phyloP scores from a whole-genome alignment of 2,888 invertebrate species.

The Trypoxylon attenuatum region DNA sequence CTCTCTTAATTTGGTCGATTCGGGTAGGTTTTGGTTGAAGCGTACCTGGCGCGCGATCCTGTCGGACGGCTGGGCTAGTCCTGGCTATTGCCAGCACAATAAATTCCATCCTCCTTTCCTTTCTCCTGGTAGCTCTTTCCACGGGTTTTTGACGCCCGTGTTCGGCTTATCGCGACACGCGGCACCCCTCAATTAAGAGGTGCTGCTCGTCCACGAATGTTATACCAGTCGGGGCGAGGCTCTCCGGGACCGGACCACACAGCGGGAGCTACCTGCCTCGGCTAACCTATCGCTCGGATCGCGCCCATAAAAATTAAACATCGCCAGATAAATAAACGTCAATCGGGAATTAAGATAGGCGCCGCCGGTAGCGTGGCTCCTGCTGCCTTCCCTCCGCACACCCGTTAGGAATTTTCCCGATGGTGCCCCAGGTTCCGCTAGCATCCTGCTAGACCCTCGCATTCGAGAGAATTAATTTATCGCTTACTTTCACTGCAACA shows the following conservation, averaged over 20 bases:
- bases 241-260: conserved; percentile 65
- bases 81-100: conserved; percentile 33
- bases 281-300: conserved; percentile 67
- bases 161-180: conserved; percentile 64
- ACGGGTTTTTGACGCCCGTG: conserved; percentile 64
- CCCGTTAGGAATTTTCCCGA: conserved; percentile 53
- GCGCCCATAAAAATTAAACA: conserved; percentile 73
- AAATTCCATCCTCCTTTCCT: conserved; percentile 50
- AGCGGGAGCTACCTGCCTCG: conserved; percentile 69
- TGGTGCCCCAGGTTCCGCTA: neutral
- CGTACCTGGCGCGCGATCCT: conserved; percentile 11
- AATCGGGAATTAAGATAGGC: conserved; percentile 72
- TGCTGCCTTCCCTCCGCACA: conserved; percentile 14
- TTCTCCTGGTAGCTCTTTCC: conserved; percentile 54
- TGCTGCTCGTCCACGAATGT: conserved; percentile 59
- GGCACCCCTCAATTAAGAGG: conserved; percentile 67
- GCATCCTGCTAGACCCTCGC: neutral
- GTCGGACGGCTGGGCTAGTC: neutral
- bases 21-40: conserved; percentile 26
- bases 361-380: conserved; percentile 51
- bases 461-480: neutral
- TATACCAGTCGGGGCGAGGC: conserved; percentile 46
- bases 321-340: conserved; percentile 74
- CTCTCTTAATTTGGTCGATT: conserved; percentile 47
- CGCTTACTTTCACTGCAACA: neutral